Evolutionary conservation across 2,797 vertebrate species (phyloP).

Genomic region (Fringilla coelebs): DNA sequence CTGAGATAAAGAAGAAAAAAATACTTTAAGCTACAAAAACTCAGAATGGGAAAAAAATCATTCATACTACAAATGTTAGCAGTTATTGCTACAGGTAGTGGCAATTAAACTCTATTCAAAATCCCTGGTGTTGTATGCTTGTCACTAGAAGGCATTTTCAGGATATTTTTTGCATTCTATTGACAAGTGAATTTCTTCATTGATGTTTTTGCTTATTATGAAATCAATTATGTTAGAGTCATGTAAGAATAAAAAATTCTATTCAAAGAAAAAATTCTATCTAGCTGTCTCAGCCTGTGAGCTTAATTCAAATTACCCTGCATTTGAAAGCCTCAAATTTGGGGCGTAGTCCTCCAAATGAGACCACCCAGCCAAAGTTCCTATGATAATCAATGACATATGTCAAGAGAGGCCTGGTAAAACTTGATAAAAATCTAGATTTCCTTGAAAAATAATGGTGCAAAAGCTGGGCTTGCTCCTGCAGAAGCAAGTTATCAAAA

Average conservation of each 20-base stretch:
- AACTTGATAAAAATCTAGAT: background rate
- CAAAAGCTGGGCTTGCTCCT: background rate
- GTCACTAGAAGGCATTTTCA: background rate
- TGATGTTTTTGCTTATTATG: background rate
- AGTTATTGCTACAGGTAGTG: background rate
- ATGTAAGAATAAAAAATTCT: background rate
- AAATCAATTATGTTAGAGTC: background rate
- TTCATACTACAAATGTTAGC: background rate
- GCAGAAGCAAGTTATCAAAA: constrained; percentile 1
- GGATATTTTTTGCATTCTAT: background rate
- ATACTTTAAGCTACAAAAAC: background rate
- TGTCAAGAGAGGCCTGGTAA: background rate
- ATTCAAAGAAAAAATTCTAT: background rate
- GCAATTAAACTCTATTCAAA: background rate
- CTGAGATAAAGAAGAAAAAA: background rate
- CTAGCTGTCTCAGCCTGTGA: background rate
- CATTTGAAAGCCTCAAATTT: background rate
- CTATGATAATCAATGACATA: background rate
- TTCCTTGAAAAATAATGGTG: background rate
- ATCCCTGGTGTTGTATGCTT: background rate
- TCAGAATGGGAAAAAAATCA: background rate
- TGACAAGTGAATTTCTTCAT: background rate
- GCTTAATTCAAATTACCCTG: background rate
- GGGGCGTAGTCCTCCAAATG: background rate
- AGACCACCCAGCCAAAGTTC: background rate